A percentile compares a stretch with the other conserved stretches of the same genome.
These are phyloP conservation scores for Actenoides lindsayi DNA, from an alignment of 2,113 vertebrate species.

Conservation along the genomic window DNA sequence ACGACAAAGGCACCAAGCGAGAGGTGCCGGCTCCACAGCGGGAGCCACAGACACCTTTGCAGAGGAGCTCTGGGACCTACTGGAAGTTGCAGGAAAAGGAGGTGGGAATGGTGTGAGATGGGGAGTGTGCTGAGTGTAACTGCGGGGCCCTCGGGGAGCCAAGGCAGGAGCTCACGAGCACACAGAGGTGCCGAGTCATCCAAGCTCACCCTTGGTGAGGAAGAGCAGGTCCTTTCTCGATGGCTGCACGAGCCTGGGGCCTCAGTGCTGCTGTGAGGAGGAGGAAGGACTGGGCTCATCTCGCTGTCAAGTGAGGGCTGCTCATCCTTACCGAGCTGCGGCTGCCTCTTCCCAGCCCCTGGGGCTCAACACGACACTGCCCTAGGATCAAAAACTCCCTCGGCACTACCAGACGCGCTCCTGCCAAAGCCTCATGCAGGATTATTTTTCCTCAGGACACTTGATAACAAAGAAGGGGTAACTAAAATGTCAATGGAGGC, in stretches of 20 bases:
- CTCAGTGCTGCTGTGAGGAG: background rate
- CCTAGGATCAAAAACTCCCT: background rate
- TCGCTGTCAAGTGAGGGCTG: background rate
- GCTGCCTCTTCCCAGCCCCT: background rate
- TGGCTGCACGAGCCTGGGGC: background rate
- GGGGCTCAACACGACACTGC: background rate
- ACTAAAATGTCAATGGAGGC: slow-evolving; percentile 10
- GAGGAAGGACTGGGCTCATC: background rate
- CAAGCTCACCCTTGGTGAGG: background rate
- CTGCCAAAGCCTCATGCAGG: background rate
- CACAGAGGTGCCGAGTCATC: accelerated
- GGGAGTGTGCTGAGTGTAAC: accelerated
- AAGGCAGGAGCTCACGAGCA: accelerated
- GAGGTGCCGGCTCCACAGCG: background rate
- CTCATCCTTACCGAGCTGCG: background rate
- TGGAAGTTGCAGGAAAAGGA: background rate
- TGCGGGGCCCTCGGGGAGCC: accelerated
- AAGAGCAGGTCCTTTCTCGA: accelerated
- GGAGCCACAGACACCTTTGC: background rate
- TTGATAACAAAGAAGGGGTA: slow-evolving; percentile 7
- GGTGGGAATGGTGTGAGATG: background rate
- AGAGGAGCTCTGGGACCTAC: background rate
- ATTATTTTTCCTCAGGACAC: slow-evolving; percentile 4
- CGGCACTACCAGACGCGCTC: background rate
- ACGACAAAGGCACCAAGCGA: background rate